Base-by-base conservation (phyloP, 2,113 vertebrate genomes). In the Thinocorus orbignyianus region DNA sequence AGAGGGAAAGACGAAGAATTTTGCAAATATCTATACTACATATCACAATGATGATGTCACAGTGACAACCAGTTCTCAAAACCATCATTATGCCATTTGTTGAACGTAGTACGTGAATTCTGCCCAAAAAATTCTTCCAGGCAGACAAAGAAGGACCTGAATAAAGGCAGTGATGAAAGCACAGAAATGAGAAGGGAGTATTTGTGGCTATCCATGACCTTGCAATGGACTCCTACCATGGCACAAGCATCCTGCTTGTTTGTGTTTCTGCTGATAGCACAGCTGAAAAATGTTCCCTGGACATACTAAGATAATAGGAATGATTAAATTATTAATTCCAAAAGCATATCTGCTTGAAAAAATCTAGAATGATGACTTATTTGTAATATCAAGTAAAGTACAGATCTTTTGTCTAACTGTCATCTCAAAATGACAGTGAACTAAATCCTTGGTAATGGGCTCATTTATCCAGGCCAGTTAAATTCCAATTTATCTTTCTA, bases 401-500 rank as follows among this genome's bases (percentile, higher is more conserved):
- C 71, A 83, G 71, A 30, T 93, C 86, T 90, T 97, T 89, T 91
- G 86, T 95, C 74, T 89, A 76, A 76, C 61, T 96, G 93, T 91
- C 93, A 81, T 88, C 44, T 91, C 48, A 74, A 65, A 92, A 83
- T 23, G 81, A 83, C 87, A 86, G 72, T 71, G 81, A 97, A 71
- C 85, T 93, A 95, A 94, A 74, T 52, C 51, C 31, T 68, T 77
- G 52, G 41, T 96, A 95, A 92, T 93, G 71, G 81, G 68, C 60
- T 91, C 81, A 64, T 96, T 96, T 81, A 90, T 97, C 73, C 55
- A 94, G 55, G 16, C 81, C 9, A 3, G 81, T 92, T 87, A 94
- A 92, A 79, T 69, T 88, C 69, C 66, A 93, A 71, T 96, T 95
- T 93, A 65, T 95, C 83, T 91, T 93, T 78, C 81, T 82, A 87